Evolutionary conservation across 2,113 vertebrate genomes (phyloP).

Genomic region (Micronycteris hirsuta): DNA sequence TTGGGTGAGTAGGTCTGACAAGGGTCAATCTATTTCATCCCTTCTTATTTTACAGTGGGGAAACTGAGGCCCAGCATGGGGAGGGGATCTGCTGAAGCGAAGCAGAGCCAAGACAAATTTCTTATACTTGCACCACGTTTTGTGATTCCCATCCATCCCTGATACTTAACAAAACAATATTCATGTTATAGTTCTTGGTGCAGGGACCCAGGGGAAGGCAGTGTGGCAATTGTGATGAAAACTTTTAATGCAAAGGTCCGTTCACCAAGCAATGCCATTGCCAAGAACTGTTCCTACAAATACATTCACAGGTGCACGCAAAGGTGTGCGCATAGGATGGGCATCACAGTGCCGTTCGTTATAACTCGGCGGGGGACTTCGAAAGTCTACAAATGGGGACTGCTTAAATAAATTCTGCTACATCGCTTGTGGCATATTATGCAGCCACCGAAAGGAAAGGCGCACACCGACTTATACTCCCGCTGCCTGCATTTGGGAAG

Average conservation of each 20-base stretch:
- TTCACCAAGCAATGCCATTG: neutral
- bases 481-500: neutral
- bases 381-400: neutral
- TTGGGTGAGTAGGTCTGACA: neutral
- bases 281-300: neutral
- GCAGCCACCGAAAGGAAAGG: neutral
- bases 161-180: neutral
- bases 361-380: too few relatives aligned
- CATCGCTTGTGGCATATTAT: neutral
- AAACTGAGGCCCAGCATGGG: neutral
- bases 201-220: neutral
- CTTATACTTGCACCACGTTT: fast-evolving
- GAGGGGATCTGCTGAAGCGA: neutral
- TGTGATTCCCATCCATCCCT: neutral
- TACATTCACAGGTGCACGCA: neutral
- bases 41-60: neutral
- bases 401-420: neutral
- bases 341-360: neutral
- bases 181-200: neutral
- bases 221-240: neutral
- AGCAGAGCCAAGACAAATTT: neutral
- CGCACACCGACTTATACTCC: neutral
- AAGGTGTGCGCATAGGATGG: neutral
- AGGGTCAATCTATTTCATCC: neutral
- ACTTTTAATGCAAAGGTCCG: neutral